Evolutionary conservation across 2,888 invertebrate species (phyloP).

Genomic region (Polymixis flavicincta): DNA sequence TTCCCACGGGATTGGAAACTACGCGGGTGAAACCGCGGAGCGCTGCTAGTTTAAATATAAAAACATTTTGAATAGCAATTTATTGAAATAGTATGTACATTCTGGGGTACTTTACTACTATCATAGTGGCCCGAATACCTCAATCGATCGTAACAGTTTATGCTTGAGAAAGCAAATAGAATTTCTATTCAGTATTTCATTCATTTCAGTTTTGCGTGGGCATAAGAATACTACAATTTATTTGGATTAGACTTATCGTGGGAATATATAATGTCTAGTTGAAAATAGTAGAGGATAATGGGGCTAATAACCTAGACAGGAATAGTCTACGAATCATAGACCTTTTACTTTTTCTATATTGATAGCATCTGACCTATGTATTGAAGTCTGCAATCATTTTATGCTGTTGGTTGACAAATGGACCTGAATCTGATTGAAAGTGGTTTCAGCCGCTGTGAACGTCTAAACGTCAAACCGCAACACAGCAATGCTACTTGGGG

Average conservation of each 20-base stretch:
- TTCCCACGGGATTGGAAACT: too few species aligned
- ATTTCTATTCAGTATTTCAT: constrained; percentile 48
- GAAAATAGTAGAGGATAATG: constrained; percentile 39
- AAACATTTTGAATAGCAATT: not conserved
- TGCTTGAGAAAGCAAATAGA: constrained; percentile 34
- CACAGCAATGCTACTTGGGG: not conserved
- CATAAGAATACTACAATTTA: constrained; percentile 51
- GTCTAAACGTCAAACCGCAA: not conserved
- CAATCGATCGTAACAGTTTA: constrained; percentile 32
- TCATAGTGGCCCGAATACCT: constrained; percentile 18
- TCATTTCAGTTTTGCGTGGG: constrained; percentile 57
- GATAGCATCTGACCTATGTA: not conserved
- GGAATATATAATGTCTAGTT: constrained; percentile 31
- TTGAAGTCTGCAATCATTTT: not conserved
- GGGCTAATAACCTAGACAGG: constrained; percentile 37
- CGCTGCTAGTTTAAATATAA: not conserved
- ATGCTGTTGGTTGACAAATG: not conserved
- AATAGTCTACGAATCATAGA: constrained; percentile 22
- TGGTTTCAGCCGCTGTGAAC: not conserved
- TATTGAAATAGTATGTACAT: constrained; percentile 2
- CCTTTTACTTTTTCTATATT: constrained; percentile 14
- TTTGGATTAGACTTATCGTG: constrained; percentile 38
- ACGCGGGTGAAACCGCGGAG: too few species aligned
- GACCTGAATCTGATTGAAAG: not conserved
- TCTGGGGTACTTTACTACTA: not conserved